phyloP scores from a whole-genome alignment of 2,113 vertebrate genomes.

The Formicarius rufipectus region DNA sequence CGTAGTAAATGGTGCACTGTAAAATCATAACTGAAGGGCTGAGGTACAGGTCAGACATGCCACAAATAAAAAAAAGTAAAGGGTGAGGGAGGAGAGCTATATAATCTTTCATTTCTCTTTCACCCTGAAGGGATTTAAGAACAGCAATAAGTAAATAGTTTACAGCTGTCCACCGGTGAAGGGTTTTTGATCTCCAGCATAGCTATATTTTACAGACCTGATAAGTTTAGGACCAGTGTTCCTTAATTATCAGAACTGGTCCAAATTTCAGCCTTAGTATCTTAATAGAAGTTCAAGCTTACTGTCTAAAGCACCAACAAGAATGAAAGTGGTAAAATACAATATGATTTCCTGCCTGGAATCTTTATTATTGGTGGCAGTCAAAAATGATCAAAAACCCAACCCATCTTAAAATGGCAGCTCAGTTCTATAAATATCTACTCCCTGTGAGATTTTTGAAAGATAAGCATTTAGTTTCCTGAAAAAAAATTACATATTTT shows the following conservation, averaged over 20 bases:
- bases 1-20: background rate
- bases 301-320: background rate
- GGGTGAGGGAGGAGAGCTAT: background rate
- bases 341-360: conserved; percentile 26
- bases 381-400: background rate
- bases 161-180: background rate
- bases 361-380: conserved; percentile 32
- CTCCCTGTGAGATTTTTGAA: conserved; percentile 44
- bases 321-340: background rate
- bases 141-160: conserved; percentile 2
- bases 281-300: background rate
- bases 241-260: background rate
- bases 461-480: conserved; percentile 39
- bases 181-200: background rate
- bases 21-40: conserved; percentile 21
- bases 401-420: conserved; percentile 24
- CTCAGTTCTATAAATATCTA: conserved; percentile 5
- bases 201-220: background rate
- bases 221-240: background rate
- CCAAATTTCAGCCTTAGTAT: background rate
- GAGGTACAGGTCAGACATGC: background rate
- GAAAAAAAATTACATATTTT: background rate
- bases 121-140: conserved; percentile 32
- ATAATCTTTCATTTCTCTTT: conserved; percentile 36
- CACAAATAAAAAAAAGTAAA: background rate